A percentile compares a stretch with the other conserved stretches of the same genome.
These are phyloP conservation scores for Hyperoodon ampullatus DNA, from an alignment of 2,113 vertebrate species.

Conservation along the genomic window DNA sequence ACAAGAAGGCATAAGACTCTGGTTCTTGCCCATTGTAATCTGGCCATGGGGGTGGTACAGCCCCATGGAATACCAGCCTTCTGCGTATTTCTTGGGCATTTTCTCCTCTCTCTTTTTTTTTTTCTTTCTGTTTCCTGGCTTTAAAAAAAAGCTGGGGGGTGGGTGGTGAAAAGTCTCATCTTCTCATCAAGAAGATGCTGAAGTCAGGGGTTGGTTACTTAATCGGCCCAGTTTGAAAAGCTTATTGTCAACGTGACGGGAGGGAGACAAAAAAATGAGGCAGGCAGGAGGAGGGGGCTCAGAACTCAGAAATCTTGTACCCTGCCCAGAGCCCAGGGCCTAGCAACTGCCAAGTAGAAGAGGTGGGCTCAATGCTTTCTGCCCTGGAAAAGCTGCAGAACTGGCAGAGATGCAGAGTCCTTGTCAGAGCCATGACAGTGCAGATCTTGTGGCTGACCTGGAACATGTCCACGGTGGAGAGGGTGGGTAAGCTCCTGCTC, in stretches of 20 bases:
- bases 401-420: neutral
- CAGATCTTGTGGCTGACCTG: neutral
- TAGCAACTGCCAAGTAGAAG: neutral
- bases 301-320: neutral
- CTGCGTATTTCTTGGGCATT: neutral
- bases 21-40: neutral
- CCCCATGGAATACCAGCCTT: neutral
- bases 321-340: neutral
- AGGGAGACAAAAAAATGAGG: neutral
- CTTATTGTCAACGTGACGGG: conserved; percentile 15
- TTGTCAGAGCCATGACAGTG: neutral
- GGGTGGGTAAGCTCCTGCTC: neutral
- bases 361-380: neutral
- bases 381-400: neutral
- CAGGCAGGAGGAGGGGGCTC: neutral
- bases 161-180: neutral
- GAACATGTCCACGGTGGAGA: neutral
- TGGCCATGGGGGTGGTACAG: neutral
- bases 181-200: conserved; percentile 17
- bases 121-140: conserved; percentile 1
- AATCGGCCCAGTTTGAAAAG: neutral
- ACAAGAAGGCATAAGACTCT: neutral
- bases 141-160: neutral
- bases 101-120: neutral
- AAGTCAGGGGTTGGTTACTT: conserved; percentile 27